Base-by-base conservation (phyloP, 2,797 vertebrate species). In the Liasis olivaceus region DNA sequence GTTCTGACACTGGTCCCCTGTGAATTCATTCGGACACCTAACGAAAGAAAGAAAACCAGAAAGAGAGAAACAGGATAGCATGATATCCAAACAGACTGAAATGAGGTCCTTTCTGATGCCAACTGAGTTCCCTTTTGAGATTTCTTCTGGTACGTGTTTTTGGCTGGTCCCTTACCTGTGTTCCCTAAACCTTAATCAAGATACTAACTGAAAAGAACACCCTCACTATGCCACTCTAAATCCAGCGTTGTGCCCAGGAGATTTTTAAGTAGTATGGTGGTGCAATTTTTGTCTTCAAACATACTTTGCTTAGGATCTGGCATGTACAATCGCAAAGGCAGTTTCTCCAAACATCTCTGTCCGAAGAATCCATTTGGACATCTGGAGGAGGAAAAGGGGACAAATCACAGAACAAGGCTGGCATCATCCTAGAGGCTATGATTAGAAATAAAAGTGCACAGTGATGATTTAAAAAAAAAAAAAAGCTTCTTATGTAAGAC, bases 11-110 rank as follows among this genome's bases (percentile, higher is more conserved):
- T 99, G 99, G 98, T 99, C 99, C 98, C 99, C 99, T 98, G 98
- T 99, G 99, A 99, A 99, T 98, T 99, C 99, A 98, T 99, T 99
- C 98, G 99, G 99, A 99, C 99, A 99, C 99, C 99, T 99, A 98
- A 98, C 98, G 98, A 98, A 98, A 98, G 97, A 98, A 97, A 99
- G 98, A 98, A 98, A 99, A 98, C 97, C 98, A 98, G 97, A 98
- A 97, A 98, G 98, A 98, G 97, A 98, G 97, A 98, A 98, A 98
- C 98, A 97, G 98, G 98, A 98, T 98, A 99, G 98, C 98, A 98
- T 98, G 98, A 98, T 94, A 97, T 96, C 85, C 96, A 96, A 96
- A 96, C 96, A 97, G 96, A 95, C 94, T 24, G 59, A 97, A 96
- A 92, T 59, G 20, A 94, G 97, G 97, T 96, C 97, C 97, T 96